Evolutionary conservation across 92 coral and sea anemone species (phyloP).

Genomic region (Ricordea florida): DNA sequence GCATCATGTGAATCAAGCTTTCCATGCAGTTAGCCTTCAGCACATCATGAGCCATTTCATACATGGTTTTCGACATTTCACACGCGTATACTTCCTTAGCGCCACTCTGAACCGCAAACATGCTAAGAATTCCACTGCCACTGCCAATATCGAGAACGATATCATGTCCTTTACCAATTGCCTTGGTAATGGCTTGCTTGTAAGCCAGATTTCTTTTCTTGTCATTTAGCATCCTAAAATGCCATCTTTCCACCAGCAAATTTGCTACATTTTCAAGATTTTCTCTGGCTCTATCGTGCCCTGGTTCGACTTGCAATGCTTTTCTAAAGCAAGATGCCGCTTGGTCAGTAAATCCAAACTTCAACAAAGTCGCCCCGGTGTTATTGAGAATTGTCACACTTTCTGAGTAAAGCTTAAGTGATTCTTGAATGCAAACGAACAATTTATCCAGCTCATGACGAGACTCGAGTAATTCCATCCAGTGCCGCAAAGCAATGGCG

Average conservation of each 20-base stretch:
- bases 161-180: slow-evolving; percentile 69
- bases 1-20: slow-evolving; percentile 63
- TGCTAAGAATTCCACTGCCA: slow-evolving; percentile 93
- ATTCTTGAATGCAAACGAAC: slow-evolving; percentile 83
- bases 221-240: slow-evolving; percentile 97
- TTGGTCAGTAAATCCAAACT: slow-evolving; percentile 85
- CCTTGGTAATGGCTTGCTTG: slow-evolving; percentile 74
- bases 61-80: slow-evolving; percentile 98
- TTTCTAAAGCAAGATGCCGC: slow-evolving; percentile 84
- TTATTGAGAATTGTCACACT: slow-evolving; percentile 75
- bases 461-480: slow-evolving; percentile 70
- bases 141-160: slow-evolving; percentile 93
- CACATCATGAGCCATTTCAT: slow-evolving; percentile 85
- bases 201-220: slow-evolving; percentile 83
- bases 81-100: slow-evolving; percentile 93
- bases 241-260: slow-evolving; percentile 96
- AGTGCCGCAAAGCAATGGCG: slow-evolving; percentile 71
- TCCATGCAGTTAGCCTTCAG: slow-evolving; percentile 83
- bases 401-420: slow-evolving; percentile 71
- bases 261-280: slow-evolving; percentile 86
- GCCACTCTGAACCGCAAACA: slow-evolving; percentile 95
- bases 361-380: slow-evolving; percentile 78
- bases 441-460: slow-evolving; percentile 80
- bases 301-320: slow-evolving; percentile 72
- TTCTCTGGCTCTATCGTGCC: slow-evolving; percentile 70